phyloP scores from a whole-genome alignment of 2,113 vertebrate species.

The Peucedramus taeniatus region DNA sequence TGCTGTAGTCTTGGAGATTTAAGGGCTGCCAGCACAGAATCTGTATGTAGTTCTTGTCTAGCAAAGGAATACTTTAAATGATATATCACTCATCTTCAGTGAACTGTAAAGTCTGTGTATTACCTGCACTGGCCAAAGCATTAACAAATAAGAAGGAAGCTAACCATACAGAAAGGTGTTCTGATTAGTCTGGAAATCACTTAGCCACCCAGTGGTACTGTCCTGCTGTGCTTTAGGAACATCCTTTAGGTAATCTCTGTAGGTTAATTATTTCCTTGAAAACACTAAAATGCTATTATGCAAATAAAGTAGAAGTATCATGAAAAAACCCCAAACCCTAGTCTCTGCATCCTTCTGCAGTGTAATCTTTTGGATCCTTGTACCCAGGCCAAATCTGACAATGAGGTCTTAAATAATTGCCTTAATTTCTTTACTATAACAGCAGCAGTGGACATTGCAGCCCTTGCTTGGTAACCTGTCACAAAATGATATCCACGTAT shows the following conservation, averaged over 20 bases:
- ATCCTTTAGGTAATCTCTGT: not conserved
- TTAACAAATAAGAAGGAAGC: not conserved
- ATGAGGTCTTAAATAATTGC: not conserved
- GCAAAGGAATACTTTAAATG: conserved; percentile 29
- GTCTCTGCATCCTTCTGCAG: not conserved
- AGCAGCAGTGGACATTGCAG: not conserved
- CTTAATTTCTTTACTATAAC: not conserved
- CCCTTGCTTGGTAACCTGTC: not conserved
- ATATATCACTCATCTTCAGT: not conserved
- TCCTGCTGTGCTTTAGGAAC: not conserved
- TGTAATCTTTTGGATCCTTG: not conserved
- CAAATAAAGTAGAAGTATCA: not conserved
- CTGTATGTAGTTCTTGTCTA: not conserved
- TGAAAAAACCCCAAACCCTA: not conserved
- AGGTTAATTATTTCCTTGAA: not conserved
- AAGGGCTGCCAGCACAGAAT: not conserved
- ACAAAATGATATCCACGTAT: not conserved
- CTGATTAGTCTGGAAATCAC: not conserved
- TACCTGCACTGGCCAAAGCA: not conserved
- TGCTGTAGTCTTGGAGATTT: not conserved
- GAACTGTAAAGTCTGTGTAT: not conserved
- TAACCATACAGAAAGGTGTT: not conserved
- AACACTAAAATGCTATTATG: not conserved
- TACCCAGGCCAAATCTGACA: not conserved
- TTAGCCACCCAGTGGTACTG: not conserved